Conservation (phyloP, 2,888 invertebrate genomes). For the Sphaerophoria taeniata region DNA sequence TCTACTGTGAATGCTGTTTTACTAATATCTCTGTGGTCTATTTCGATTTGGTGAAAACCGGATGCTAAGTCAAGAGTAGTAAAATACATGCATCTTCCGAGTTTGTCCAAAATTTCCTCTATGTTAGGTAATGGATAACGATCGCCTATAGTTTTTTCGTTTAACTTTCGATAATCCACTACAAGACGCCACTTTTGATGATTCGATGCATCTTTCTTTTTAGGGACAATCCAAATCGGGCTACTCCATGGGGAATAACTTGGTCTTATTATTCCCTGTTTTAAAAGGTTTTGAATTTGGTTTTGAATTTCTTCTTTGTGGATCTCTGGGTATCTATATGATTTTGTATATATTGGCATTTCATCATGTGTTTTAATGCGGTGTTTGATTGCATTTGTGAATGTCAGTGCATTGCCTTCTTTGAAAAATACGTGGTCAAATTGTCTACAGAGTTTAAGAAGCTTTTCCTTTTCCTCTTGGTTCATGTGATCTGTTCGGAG, state of each 20-base stretch:
- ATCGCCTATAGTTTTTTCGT: slow-evolving; percentile 3
- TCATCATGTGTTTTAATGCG: slow-evolving; percentile 48
- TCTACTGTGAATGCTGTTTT: slow-evolving; percentile 1
- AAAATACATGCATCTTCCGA: slow-evolving; percentile 3
- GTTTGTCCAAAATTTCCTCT: slow-evolving; percentile 1
- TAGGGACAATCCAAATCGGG: not conserved
- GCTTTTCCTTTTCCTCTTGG: slow-evolving; percentile 10
- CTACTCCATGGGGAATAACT: not conserved
- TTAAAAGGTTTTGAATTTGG: not conserved
- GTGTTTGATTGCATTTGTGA: slow-evolving; percentile 58
- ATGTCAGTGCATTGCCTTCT: slow-evolving; percentile 50
- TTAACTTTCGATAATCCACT: not conserved
- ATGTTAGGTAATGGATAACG: slow-evolving; percentile 4
- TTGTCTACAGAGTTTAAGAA: slow-evolving; percentile 49
- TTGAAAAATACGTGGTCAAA: slow-evolving; percentile 41
- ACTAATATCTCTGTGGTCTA: not conserved
- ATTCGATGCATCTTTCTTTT: not conserved
- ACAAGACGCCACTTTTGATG: not conserved
- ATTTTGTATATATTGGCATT: slow-evolving; percentile 62
- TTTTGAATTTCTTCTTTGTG: not conserved
- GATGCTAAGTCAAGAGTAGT: slow-evolving; percentile 1
- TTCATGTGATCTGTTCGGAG: slow-evolving; percentile 27
- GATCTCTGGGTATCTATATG: not conserved
- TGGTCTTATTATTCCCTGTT: not conserved
- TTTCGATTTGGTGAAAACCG: slow-evolving; percentile 1